A percentile compares a stretch with the other conserved stretches of the same genome.
Conservation (phyloP, 2,113 vertebrate species). For the Rhipidura dahli region DNA sequence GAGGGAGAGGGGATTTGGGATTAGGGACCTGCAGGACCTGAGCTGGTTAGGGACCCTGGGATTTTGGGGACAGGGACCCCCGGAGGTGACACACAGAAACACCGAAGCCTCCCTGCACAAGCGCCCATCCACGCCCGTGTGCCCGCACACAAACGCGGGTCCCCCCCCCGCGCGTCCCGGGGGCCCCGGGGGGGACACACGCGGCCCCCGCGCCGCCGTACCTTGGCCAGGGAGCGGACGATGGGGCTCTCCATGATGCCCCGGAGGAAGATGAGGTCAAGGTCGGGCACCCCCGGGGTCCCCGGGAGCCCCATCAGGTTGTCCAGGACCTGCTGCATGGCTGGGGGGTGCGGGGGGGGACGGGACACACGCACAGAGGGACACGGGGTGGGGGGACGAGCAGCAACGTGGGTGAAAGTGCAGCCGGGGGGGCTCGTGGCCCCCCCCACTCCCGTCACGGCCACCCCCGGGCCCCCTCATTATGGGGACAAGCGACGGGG, state of each 20-base stretch:
- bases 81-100: neutral
- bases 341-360: constrained; percentile 41
- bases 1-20: neutral
- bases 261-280: constrained; percentile 93
- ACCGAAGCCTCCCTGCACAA: neutral
- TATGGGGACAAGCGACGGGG: neutral
- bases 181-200: neutral
- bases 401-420: neutral
- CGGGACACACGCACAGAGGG: neutral
- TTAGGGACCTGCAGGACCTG: no score
- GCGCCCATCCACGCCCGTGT: no score
- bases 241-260: constrained; percentile 97
- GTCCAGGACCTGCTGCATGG: constrained; percentile 91
- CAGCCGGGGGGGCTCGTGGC: no score
- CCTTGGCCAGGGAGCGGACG: constrained; percentile 77
- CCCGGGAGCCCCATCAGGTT: constrained; percentile 89
- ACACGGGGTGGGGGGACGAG: no score
- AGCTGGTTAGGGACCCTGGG: neutral
- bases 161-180: neutral
- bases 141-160: neutral
- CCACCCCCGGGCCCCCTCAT: neutral
- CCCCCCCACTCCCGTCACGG: neutral
- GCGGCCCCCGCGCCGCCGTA: neutral
- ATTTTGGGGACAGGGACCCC: neutral
- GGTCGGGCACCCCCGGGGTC: constrained; percentile 85